Percentiles rank a stretch among this genome's conserved stretches.
Evolutionary conservation across 2,113 vertebrate species (phyloP).

Genomic region (Paramisgurnus dabryanus): DNA sequence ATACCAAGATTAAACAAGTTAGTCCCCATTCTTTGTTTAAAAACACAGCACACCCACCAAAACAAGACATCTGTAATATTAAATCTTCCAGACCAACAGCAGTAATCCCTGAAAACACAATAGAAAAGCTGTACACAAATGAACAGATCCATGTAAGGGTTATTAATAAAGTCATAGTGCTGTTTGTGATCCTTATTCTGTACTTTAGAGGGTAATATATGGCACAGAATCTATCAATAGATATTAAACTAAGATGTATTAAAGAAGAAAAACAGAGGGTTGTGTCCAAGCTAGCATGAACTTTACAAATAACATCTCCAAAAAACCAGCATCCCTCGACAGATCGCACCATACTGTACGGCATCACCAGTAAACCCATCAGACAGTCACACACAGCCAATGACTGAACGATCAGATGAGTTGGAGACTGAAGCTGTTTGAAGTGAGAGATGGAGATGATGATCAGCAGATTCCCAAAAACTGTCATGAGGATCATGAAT

Average conservation of each 20-base stretch:
- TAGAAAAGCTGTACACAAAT: slow-evolving; percentile 38
- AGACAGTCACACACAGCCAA: too few relatives aligned
- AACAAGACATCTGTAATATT: neutral
- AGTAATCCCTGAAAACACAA: slow-evolving; percentile 47
- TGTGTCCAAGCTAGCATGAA: slow-evolving; percentile 50
- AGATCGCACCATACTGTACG: too few relatives aligned
- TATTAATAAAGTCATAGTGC: slow-evolving; percentile 12
- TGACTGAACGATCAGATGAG: too few relatives aligned
- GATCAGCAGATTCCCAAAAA: too few relatives aligned
- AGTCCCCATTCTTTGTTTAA: too few relatives aligned
- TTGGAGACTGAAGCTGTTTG: too few relatives aligned
- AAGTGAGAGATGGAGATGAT: too few relatives aligned
- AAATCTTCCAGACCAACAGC: slow-evolving; percentile 34
- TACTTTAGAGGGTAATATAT: slow-evolving; percentile 53
- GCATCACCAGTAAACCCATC: too few relatives aligned
- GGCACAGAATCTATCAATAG: slow-evolving; percentile 55
- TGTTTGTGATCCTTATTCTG: neutral
- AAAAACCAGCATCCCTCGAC: too few relatives aligned
- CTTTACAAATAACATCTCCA: neutral
- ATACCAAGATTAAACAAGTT: too few relatives aligned
- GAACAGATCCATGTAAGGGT: slow-evolving; percentile 45
- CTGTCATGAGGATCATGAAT: too few relatives aligned
- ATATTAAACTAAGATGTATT: slow-evolving; percentile 48
- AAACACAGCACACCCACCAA: too few relatives aligned
- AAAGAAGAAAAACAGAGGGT: slow-evolving; percentile 51